Percentiles rank a stretch among this genome's conserved stretches.
Conservation (phyloP, 1,140 invertebrate species). For the Holotrichia oblita region DNA sequence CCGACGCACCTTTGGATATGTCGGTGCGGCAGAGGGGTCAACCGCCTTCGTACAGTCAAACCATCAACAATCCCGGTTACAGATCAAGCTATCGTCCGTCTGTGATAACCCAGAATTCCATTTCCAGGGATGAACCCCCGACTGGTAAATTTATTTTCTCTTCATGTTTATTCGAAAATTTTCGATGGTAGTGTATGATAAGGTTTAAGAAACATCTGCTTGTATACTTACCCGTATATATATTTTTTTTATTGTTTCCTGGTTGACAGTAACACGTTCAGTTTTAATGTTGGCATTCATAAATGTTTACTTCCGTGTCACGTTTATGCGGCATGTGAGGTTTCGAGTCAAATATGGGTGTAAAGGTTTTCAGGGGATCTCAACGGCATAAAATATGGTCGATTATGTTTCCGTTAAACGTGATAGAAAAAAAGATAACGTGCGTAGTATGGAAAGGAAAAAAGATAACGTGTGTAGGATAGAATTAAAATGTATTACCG, state of each 20-base stretch:
- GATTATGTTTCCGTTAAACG: not conserved
- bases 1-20: constrained; percentile 67
- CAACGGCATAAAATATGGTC: not conserved
- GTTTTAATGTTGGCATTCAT: not conserved
- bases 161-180: not conserved
- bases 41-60: constrained; percentile 66
- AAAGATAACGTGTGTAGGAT: no score
- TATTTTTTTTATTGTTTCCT: not conserved
- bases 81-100: constrained; percentile 60
- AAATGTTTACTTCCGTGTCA: not conserved
- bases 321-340: not conserved
- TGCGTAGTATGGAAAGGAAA: no score
- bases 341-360: not conserved
- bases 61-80: constrained; percentile 63
- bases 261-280: not conserved
- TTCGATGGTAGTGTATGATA: not conserved
- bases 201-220: no score
- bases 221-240: not conserved
- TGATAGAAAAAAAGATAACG: no score
- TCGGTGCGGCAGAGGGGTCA: constrained; percentile 63
- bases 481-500: no score
- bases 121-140: constrained; percentile 56
- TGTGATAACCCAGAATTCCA: constrained; percentile 52
- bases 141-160: constrained; percentile 51
- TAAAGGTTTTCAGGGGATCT: not conserved